A percentile compares a stretch with the other conserved stretches of the same genome.
Evolutionary conservation across 2,113 vertebrate species (phyloP).

Genomic region (Corythornis vintsioides): DNA sequence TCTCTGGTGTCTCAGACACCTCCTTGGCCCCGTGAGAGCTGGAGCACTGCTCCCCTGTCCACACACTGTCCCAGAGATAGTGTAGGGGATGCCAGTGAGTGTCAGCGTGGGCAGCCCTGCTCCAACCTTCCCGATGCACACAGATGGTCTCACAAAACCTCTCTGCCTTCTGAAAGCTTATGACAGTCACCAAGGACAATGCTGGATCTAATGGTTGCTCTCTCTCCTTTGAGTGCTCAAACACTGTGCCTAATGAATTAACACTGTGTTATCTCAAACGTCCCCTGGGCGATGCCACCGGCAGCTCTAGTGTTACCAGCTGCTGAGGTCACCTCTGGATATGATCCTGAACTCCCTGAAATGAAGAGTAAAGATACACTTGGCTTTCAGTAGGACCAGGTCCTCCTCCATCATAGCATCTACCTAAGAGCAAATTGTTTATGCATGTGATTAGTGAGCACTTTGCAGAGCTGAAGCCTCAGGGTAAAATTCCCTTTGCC

Average conservation of each 20-base stretch:
- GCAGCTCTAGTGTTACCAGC: no score
- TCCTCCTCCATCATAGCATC: neutral
- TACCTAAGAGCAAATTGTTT: neutral
- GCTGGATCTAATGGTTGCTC: neutral
- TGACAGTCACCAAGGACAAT: neutral
- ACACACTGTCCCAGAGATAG: neutral
- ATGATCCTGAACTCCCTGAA: neutral
- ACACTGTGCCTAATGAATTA: neutral
- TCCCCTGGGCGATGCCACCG: neutral
- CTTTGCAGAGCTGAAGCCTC: neutral
- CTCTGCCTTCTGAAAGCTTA: neutral
- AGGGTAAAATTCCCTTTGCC: neutral
- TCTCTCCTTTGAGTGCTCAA: neutral
- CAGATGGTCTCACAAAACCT: neutral
- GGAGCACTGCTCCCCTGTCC: neutral
- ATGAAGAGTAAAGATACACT: neutral
- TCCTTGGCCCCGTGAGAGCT: rapidly evolving
- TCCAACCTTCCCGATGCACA: neutral
- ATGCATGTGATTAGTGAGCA: neutral
- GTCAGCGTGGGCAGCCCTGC: neutral
- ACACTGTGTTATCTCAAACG: neutral
- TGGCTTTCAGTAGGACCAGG: neutral
- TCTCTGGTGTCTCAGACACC: neutral
- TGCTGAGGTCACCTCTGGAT: neutral
- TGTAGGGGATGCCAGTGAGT: neutral